Evolutionary conservation across 2,113 vertebrate species (phyloP), one percentile per base, ranked within the genome.

Genomic region (Grammomys dolichurus): DNA sequence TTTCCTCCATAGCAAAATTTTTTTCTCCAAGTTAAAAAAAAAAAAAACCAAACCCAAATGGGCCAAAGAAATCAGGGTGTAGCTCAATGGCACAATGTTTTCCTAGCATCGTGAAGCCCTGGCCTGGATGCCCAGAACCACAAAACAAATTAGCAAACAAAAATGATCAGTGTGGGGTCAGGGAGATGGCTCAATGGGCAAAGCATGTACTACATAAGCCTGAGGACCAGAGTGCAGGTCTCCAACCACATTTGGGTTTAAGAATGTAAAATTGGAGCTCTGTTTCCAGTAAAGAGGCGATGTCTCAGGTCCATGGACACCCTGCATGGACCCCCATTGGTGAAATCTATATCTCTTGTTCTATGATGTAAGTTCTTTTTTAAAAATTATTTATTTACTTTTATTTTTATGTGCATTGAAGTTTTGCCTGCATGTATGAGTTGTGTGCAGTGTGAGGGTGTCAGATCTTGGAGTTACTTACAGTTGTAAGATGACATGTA

Each of bases 21-120:
- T 81, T 81, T 94, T 67, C 76, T 91, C 89, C 31, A 89, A 60
- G 46, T 46, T 36, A 87, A 89, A 70, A 33, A 51, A n/a, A 8
- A 54, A n/a, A 40, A 54, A 76, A 95, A 48, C 16, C 90, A 77
- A 51, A 51, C 51, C 1, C 51, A 51, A 51, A 9, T 77, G 88
- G 33, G 20, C 31, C 92, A 72, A 90, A 92, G n/a, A 58, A 40
- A 84, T n/a, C 51, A 24, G 14, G 22, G 43, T 85, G 31, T 48
- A 12, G 31, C 20, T 73, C 40, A 60, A 9, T 48, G 19, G 67
- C 17, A 54, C 14, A 63, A 36, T 7, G 26, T 26, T 81, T 85
- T 11, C 24, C 24, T 33, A 77, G 26, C 24, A 24, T 16, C 13
- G 0, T 31, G 9, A 93, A 36, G 43, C 24, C 81, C 60, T 40